phyloP scores from a whole-genome alignment of 2,888 invertebrate genomes.

The Eilema sororculum region DNA sequence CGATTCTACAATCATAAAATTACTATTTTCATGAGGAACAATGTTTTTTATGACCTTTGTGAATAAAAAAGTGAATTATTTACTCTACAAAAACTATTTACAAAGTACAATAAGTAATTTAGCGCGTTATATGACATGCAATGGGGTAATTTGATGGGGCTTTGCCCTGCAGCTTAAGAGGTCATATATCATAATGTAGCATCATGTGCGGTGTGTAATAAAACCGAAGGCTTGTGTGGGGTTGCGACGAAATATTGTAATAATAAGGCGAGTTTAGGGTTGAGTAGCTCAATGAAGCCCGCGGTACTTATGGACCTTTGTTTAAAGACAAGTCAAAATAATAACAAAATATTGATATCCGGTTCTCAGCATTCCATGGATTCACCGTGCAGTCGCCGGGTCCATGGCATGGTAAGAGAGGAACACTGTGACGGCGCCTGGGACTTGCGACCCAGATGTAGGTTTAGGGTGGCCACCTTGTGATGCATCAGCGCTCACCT shows the following conservation, averaged over 20 bases:
- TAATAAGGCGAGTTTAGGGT: slow-evolving; percentile 4
- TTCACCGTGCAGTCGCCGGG: no score
- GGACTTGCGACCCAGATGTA: no score
- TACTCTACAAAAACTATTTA: not conserved
- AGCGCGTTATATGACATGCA: slow-evolving; percentile 32
- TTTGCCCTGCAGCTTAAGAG: slow-evolving; percentile 32
- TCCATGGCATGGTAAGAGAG: no score
- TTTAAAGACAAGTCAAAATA: not conserved
- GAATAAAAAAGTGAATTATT: not conserved
- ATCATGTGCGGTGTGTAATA: slow-evolving; percentile 34
- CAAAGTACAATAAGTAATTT: slow-evolving; percentile 6
- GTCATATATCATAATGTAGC: slow-evolving; percentile 37
- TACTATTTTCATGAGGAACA: not conserved
- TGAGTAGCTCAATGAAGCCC: not conserved
- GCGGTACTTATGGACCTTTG: not conserved
- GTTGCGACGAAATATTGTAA: slow-evolving; percentile 27
- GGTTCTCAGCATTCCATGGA: no score
- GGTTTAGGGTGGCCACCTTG: no score
- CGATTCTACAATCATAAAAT: not conserved
- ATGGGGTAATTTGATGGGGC: slow-evolving; percentile 32
- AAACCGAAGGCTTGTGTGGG: slow-evolving; percentile 35
- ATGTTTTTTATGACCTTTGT: not conserved
- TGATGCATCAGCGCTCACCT: no score
- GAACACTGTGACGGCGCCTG: no score
- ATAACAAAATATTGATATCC: not conserved